phyloP scores from a whole-genome alignment of 2,113 vertebrate species.

The Corydoras sp. region DNA sequence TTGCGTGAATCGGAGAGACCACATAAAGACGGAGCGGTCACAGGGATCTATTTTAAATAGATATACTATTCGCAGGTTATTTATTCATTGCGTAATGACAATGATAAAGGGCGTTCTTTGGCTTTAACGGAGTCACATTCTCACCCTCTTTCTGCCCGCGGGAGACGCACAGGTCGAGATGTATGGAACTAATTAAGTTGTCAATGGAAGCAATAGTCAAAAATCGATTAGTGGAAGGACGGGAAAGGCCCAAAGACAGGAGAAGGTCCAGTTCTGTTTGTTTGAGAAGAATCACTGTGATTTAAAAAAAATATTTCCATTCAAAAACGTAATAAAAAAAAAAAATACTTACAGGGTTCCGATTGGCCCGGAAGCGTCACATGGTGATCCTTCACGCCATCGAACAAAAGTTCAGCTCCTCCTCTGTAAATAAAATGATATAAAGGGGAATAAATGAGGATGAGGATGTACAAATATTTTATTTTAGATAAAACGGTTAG shows the following conservation, averaged over 20 bases:
- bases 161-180: constrained; percentile 9
- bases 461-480: neutral
- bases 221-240: constrained; percentile 4
- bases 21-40: no score
- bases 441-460: neutral
- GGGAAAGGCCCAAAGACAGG: neutral
- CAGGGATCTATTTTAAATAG: neutral
- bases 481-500: neutral
- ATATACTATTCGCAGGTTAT: no score
- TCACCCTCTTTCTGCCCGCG: neutral
- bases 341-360: constrained; percentile 83
- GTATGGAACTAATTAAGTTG: constrained; percentile 45
- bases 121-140: constrained; percentile 7
- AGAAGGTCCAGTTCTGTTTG: neutral
- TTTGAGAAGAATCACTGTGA: neutral
- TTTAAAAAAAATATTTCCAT: neutral
- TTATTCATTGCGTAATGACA: constrained; percentile 47
- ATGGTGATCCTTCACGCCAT: constrained; percentile 84
- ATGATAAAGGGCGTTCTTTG: constrained; percentile 19
- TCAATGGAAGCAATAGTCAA: constrained; percentile 25
- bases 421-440: constrained; percentile 70
- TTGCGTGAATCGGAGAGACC: constrained; percentile 64
- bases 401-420: constrained; percentile 89
- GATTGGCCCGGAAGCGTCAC: constrained; percentile 83
- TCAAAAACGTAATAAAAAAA: no score